phyloP scores from a whole-genome alignment of 2,888 invertebrate species.

The Trilocha varians region DNA sequence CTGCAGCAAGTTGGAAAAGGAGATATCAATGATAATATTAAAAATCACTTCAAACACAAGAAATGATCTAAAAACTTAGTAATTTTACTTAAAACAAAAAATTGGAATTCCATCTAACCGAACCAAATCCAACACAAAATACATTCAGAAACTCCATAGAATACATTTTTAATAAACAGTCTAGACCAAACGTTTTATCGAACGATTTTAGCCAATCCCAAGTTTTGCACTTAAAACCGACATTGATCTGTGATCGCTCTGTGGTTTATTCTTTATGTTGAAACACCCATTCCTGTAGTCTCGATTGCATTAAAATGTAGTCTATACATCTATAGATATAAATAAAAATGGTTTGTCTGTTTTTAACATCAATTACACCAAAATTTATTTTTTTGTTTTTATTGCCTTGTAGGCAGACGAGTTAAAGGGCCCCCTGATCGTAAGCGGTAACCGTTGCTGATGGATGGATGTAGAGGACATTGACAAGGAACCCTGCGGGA shows the following conservation, averaged over 20 bases:
- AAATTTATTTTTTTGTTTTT: no score
- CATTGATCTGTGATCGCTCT: constrained; percentile 47
- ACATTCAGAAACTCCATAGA: constrained; percentile 48
- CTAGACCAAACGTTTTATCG: constrained; percentile 56
- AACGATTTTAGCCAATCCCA: constrained; percentile 46
- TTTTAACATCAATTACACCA: no score
- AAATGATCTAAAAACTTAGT: no score
- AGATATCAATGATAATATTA: not conserved
- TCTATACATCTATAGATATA: no score
- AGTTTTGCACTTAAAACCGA: constrained; percentile 51
- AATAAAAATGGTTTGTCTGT: no score
- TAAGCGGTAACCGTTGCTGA: no score
- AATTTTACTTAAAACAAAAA: no score
- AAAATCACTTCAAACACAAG: not conserved
- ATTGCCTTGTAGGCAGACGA: no score
- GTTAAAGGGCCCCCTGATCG: no score
- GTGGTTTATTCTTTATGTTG: constrained; percentile 32
- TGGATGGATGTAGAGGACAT: no score
- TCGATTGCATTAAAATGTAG: constrained; percentile 60
- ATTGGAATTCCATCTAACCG: constrained; percentile 10
- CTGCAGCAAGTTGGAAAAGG: no score
- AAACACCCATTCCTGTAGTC: constrained; percentile 46
- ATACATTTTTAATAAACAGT: constrained; percentile 64
- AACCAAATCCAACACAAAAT: constrained; percentile 18
- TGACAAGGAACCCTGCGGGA: no score